Base-by-base conservation (phyloP, 2,888 invertebrate species). In the Dicyrtomina minuta region DNA sequence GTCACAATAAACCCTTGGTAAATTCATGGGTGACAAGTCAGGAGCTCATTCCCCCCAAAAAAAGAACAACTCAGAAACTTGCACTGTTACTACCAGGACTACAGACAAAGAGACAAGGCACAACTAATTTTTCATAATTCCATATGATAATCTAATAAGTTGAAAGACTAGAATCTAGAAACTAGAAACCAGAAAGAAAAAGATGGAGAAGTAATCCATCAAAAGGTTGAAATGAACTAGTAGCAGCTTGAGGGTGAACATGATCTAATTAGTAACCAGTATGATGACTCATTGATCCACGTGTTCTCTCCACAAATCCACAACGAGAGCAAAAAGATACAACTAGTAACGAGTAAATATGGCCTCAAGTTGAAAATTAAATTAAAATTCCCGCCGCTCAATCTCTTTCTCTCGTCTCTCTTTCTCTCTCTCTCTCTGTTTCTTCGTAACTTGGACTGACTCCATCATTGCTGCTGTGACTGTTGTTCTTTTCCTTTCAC, bases 241-340 rank as follows among this genome's bases (percentile, higher is more conserved):
- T 1, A 22, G 24, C 41, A 59, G 41, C 59, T 59, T 1, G 59
- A 39, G 41, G 59, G 41, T 59, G 13, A 41, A 41, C 20, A 41
- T 8, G 59, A 41, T 59, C 41, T 17, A 59, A 20, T 59, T 59
- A 41, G 59, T 39, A 17, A 41, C 17, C 33, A 59, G 39, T 41
- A 59, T 59, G 39, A 59, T 41, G 39, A 41, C 41, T 41, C 39
- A 17, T 59, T 59, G 41, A 59, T 59, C 59, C 59, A 41, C 41
- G 13, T 59, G 59, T 17, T 59, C 26, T 41, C 17, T 39, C 41
- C 22, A 4, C 51, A 53, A n/a, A n/a, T n/a, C n/a, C n/a, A n/a
- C n/a, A n/a, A n/a, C n/a, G n/a, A n/a, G n/a, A n/a, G n/a, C n/a
- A n/a, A n/a, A n/a, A n/a, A n/a, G n/a, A n/a, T n/a, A n/a, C n/a